Conservation (phyloP, 2,888 invertebrate genomes). For the Hypomecis atomaria region DNA sequence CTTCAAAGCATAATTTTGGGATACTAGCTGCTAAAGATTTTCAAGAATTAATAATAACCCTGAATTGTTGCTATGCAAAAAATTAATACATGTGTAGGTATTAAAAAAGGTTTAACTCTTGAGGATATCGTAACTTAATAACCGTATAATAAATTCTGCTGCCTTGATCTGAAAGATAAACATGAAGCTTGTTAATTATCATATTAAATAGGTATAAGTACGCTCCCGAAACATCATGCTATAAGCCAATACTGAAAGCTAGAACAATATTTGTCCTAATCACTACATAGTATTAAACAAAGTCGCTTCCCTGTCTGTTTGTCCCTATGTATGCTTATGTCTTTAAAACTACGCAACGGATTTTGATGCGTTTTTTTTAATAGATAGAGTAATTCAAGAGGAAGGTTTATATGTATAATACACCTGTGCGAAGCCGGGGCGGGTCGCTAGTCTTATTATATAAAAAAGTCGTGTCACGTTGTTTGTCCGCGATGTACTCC, state of each 20-base stretch:
- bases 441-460: too few species aligned
- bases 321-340: too few species aligned
- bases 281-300: too few species aligned
- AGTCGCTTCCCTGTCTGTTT: too few species aligned
- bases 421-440: too few species aligned
- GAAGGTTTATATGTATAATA: too few species aligned
- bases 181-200: conserved; percentile 5
- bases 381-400: too few species aligned
- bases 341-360: too few species aligned
- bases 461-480: too few species aligned
- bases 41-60: background rate
- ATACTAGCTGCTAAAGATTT: background rate
- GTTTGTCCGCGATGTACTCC: too few species aligned
- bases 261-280: conserved; percentile 14
- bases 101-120: background rate
- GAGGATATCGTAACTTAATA: conserved; percentile 1
- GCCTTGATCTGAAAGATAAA: conserved; percentile 23
- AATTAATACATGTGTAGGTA: background rate
- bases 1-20: too few species aligned
- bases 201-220: background rate
- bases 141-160: background rate
- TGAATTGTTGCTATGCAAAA: background rate
- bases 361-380: too few species aligned
- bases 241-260: background rate
- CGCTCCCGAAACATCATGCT: background rate